Evolutionary conservation across 2,888 invertebrate species (phyloP).

Genomic region (Penaeus monodon): DNA sequence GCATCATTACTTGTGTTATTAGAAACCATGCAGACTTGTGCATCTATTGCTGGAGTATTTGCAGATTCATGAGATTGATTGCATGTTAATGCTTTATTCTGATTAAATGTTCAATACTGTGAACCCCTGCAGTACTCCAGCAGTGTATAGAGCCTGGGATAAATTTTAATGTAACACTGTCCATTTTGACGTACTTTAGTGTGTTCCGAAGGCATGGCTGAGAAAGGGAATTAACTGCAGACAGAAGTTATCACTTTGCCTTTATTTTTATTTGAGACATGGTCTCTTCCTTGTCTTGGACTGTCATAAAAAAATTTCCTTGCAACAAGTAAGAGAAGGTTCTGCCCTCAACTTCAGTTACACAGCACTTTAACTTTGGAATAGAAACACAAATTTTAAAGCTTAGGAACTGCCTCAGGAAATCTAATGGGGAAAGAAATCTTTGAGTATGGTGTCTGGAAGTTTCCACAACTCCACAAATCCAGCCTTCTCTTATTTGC

Average conservation of each 20-base stretch:
- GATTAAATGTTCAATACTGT: constrained; percentile 11
- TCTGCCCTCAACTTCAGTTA: background rate
- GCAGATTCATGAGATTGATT: background rate
- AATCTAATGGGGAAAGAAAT: background rate
- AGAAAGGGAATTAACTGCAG: constrained; percentile 28
- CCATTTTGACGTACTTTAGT: constrained; percentile 19
- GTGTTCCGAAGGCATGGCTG: constrained; percentile 25
- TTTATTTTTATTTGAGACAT: constrained; percentile 27
- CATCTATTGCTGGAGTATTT: constrained; percentile 10
- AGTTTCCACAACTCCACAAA: constrained; percentile 12
- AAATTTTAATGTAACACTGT: constrained; percentile 26
- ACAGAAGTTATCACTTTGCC: constrained; percentile 23
- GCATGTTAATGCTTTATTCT: too few species aligned
- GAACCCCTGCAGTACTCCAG: background rate
- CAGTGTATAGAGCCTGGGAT: constrained; percentile 20
- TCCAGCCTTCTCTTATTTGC: constrained; percentile 43
- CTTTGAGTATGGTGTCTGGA: constrained; percentile 6
- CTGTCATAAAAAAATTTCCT: constrained; percentile 30
- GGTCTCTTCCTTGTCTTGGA: constrained; percentile 20
- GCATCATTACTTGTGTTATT: constrained; percentile 18
- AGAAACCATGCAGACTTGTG: constrained; percentile 34
- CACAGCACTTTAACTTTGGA: constrained; percentile 13
- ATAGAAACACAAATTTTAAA: constrained; percentile 33
- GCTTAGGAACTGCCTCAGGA: constrained; percentile 10
- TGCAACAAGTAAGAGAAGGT: constrained; percentile 45